Percentiles rank a stretch among this genome's conserved stretches.
Evolutionary conservation across 1,140 invertebrate species (phyloP).

Genomic region (Oscheius sp.): DNA sequence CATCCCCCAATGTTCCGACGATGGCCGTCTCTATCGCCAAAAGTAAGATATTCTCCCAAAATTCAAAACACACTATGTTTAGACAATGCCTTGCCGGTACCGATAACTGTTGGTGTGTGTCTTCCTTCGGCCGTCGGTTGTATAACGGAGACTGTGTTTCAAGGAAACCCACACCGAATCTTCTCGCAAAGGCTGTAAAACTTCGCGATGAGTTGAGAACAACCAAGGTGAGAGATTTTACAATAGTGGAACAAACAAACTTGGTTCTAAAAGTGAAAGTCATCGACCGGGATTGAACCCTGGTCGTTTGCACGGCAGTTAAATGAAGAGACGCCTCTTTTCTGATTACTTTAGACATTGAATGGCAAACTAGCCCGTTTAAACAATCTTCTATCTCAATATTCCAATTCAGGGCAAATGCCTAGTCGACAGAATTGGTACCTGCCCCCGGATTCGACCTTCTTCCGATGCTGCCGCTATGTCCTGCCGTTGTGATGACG

Average conservation of each 20-base stretch:
- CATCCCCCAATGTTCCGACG: conserved; percentile 25
- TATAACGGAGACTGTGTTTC: not conserved
- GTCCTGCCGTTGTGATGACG: conserved; percentile 12
- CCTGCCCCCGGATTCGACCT: not conserved
- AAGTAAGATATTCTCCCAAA: not conserved
- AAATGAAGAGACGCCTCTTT: not conserved
- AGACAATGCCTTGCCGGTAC: conserved; percentile 32
- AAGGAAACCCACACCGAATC: not conserved
- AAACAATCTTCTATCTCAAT: not conserved
- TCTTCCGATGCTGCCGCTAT: not conserved
- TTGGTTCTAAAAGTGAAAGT: no score
- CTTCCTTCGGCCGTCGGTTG: conserved; percentile 6
- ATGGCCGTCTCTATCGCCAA: conserved; percentile 7
- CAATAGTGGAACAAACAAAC: not conserved
- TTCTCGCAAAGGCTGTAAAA: not conserved
- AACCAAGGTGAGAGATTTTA: not conserved
- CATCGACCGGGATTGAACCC: no score
- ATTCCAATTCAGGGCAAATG: not conserved
- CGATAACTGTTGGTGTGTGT: conserved; percentile 24
- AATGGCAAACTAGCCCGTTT: not conserved
- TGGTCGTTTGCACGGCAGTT: no score
- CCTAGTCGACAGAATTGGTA: not conserved
- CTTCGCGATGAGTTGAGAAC: not conserved
- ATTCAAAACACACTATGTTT: not conserved
- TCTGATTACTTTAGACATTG: not conserved